Evolutionary conservation across 92 coral and sea anemone species (phyloP).

Genomic region (Epizoanthus ramosus): DNA sequence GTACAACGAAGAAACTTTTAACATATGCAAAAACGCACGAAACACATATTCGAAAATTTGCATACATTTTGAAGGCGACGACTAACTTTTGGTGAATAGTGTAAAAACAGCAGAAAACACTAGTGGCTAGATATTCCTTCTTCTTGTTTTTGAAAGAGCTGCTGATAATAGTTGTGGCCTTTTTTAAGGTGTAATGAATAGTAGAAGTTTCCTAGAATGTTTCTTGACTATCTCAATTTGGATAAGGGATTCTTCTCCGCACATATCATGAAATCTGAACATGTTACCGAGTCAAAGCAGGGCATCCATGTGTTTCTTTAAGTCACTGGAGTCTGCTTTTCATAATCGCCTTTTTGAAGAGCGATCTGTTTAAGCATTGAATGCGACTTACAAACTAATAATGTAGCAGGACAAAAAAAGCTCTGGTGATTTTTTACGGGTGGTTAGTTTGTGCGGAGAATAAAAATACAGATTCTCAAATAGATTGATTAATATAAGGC

Average conservation of each 20-base stretch:
- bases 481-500: background rate
- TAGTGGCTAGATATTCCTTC: too few species aligned
- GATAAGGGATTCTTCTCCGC: too few species aligned
- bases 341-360: background rate
- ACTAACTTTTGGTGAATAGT: background rate
- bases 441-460: background rate
- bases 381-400: constrained; percentile 1
- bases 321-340: background rate
- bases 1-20: background rate
- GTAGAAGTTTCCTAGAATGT: too few species aligned
- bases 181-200: too few species aligned
- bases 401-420: background rate
- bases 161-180: too few species aligned
- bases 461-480: background rate
- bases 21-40: too few species aligned
- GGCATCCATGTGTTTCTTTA: too few species aligned
- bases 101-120: too few species aligned
- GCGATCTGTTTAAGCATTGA: background rate
- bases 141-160: too few species aligned
- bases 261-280: too few species aligned
- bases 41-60: background rate
- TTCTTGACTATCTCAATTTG: too few species aligned
- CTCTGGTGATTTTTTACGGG: background rate
- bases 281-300: too few species aligned
- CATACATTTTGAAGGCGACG: background rate